A percentile compares a stretch with the other conserved stretches of the same genome.
These are phyloP conservation scores for Camponotus floridanus DNA, from an alignment of 1,140 invertebrate species.

Conservation along the genomic window DNA sequence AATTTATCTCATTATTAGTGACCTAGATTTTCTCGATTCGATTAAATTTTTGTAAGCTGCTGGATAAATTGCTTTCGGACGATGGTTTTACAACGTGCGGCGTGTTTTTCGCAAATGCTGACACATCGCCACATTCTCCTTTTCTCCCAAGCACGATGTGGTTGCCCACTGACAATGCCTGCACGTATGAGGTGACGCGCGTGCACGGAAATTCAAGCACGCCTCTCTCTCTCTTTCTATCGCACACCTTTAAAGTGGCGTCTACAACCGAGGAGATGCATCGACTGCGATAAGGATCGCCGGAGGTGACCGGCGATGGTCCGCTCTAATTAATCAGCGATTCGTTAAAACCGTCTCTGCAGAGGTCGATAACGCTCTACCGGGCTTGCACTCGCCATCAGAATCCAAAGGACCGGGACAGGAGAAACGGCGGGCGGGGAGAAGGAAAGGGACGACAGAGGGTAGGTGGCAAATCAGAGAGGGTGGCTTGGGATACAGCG, in stretches of 20 bases:
- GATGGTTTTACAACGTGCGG: background rate
- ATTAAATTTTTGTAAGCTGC: background rate
- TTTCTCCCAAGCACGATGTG: slow-evolving; percentile 26
- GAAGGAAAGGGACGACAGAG: background rate
- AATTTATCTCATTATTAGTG: background rate
- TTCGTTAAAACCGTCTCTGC: slow-evolving; percentile 75
- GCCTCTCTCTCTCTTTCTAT: background rate
- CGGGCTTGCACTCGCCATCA: slow-evolving; percentile 57
- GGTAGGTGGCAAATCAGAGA: slow-evolving; percentile 36
- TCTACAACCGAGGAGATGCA: slow-evolving; percentile 28
- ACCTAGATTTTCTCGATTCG: background rate
- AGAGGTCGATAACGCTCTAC: slow-evolving; percentile 66
- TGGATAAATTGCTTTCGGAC: too few species aligned
- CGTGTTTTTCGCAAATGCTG: slow-evolving; percentile 42
- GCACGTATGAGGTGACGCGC: slow-evolving; percentile 50
- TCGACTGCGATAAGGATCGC: slow-evolving; percentile 58
- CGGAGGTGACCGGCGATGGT: slow-evolving; percentile 12
- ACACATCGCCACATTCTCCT: slow-evolving; percentile 47
- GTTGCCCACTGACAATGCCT: slow-evolving; percentile 51
- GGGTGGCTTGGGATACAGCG: slow-evolving; percentile 38
- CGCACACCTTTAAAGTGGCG: slow-evolving; percentile 38
- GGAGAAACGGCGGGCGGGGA: background rate
- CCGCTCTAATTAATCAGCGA: slow-evolving; percentile 76
- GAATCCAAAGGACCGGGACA: slow-evolving; percentile 19
- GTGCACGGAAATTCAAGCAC: slow-evolving; percentile 56